Evolutionary conservation across 2,888 invertebrate genomes (phyloP).

Genomic region (Trisateles emortualis): DNA sequence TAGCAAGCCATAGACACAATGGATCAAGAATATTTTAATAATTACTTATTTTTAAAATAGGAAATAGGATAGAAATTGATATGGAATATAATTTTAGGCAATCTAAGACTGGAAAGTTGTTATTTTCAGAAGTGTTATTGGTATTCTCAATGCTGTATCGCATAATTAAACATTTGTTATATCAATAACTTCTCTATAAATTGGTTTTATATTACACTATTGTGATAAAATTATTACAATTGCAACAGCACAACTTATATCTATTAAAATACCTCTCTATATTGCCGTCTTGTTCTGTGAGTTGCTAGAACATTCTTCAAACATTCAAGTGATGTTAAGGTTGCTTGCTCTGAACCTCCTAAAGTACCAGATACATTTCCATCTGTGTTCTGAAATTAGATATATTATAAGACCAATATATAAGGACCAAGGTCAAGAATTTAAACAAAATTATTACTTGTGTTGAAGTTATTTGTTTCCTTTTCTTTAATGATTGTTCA

Average conservation of each 20-base stretch:
- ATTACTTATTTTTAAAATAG: too few relatives aligned
- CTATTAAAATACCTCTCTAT: slow-evolving; percentile 87
- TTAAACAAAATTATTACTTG: slow-evolving; percentile 28
- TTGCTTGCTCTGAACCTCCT: slow-evolving; percentile 67
- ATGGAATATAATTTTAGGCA: too few relatives aligned
- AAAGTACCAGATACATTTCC: slow-evolving; percentile 75
- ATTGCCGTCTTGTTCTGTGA: slow-evolving; percentile 90
- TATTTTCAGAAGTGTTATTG: too few relatives aligned
- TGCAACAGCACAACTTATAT: background rate
- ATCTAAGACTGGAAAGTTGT: too few relatives aligned
- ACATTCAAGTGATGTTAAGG: slow-evolving; percentile 86
- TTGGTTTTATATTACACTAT: background rate
- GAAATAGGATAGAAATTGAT: too few relatives aligned
- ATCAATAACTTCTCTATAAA: background rate
- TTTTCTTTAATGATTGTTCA: slow-evolving; percentile 86
- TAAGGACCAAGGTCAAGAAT: background rate
- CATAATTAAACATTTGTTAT: background rate
- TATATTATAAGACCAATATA: background rate
- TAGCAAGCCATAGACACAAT: too few relatives aligned
- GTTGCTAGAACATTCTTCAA: slow-evolving; percentile 90
- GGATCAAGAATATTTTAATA: too few relatives aligned
- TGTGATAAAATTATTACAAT: background rate
- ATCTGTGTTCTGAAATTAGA: slow-evolving; percentile 67
- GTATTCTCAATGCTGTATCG: background rate
- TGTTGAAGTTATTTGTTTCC: slow-evolving; percentile 65